phyloP scores from a whole-genome alignment of 2,797 vertebrate genomes.

The Lemur catta region DNA sequence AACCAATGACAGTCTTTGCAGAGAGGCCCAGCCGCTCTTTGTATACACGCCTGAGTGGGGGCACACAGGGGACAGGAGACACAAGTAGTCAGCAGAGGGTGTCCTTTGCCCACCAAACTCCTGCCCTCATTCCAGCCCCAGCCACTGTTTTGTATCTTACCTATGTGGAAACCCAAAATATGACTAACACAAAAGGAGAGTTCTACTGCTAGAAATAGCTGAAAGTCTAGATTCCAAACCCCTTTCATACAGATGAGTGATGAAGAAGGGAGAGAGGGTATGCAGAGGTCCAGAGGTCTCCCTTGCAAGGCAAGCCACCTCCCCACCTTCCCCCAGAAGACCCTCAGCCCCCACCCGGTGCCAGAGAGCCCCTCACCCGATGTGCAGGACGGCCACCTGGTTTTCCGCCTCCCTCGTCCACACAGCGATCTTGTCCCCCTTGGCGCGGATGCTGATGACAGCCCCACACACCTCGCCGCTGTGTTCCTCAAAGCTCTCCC shows the following conservation, averaged over 20 bases:
- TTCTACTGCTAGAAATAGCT: neutral
- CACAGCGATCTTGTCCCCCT: slow-evolving; percentile 91
- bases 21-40: slow-evolving; percentile 89
- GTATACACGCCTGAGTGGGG: slow-evolving; percentile 83
- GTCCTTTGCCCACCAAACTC: neutral
- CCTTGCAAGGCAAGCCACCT: neutral
- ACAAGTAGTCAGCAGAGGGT: neutral
- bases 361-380: slow-evolving; percentile 82
- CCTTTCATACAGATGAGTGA: neutral
- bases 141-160: neutral
- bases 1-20: slow-evolving; percentile 87
- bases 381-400: slow-evolving; percentile 85
- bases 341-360: neutral
- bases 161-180: neutral
- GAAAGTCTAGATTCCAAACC: neutral
- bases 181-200: neutral
- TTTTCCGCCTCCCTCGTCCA: slow-evolving; percentile 91
- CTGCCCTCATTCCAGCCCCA: neutral
- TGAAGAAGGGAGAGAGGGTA: neutral
- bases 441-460: slow-evolving; percentile 89
- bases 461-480: slow-evolving; percentile 88
- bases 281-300: neutral
- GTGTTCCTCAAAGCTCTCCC: slow-evolving; percentile 88
- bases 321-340: neutral
- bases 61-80: neutral